Conservation (phyloP, 2,797 vertebrate species). For the Sebastes wilsoni region DNA sequence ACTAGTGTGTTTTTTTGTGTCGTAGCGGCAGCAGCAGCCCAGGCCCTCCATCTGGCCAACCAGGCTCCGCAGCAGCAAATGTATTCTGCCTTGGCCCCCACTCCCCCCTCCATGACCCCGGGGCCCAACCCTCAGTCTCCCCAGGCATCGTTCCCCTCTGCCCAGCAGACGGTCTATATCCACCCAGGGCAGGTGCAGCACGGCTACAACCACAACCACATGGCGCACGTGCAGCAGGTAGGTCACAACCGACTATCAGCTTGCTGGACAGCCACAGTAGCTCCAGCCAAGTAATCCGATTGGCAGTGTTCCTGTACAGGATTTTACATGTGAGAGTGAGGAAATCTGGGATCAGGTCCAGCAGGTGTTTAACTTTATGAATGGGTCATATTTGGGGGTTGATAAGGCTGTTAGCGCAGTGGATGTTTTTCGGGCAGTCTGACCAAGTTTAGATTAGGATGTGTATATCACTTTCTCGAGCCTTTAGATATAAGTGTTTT, state of each 20-base stretch:
- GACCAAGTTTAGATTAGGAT: not conserved
- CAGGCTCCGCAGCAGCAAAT: constrained; percentile 94
- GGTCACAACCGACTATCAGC: constrained; percentile 22
- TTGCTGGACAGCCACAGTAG: not conserved
- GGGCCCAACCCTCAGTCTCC: constrained; percentile 97
- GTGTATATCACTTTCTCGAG: not conserved
- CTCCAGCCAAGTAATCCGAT: constrained; percentile 1
- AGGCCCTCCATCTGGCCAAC: constrained; percentile 94
- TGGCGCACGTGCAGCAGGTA: constrained; percentile 98
- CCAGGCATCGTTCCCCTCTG: constrained; percentile 93
- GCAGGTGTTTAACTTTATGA: constrained; percentile 31
- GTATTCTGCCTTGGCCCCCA: constrained; percentile 94
- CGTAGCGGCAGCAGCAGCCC: constrained; percentile 78
- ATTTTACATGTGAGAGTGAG: not conserved
- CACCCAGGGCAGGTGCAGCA: constrained; percentile 97
- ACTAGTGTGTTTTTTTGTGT: not conserved
- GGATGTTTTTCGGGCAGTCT: not conserved
- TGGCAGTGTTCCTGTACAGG: not conserved
- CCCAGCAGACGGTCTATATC: constrained; percentile 96
- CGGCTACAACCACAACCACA: constrained; percentile 94
- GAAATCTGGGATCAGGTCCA: constrained; percentile 39
- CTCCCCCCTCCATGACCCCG: constrained; percentile 96
- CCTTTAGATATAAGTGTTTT: not conserved
- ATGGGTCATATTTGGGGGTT: constrained; percentile 9
- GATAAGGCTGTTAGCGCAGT: not conserved